Percentiles rank a stretch among this genome's conserved stretches.
phyloP scores from a whole-genome alignment of 2,888 invertebrate species.

The Rhagium mordax region DNA sequence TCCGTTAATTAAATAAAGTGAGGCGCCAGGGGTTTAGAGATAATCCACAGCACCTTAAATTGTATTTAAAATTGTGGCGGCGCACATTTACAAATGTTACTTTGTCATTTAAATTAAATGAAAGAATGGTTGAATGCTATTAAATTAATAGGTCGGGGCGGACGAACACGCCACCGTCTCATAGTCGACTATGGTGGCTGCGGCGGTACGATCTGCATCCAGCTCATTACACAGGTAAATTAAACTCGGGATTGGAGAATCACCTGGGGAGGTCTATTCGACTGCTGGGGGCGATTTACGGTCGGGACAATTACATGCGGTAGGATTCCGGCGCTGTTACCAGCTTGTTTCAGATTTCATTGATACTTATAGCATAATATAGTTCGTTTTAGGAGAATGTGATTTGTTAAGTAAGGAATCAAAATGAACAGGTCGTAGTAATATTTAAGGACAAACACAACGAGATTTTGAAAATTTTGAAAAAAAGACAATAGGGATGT shows the following conservation, averaged over 20 bases:
- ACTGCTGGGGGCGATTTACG: slow-evolving; percentile 55
- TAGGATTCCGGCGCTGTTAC: slow-evolving; percentile 17
- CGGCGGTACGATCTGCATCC: slow-evolving; percentile 61
- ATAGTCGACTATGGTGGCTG: slow-evolving; percentile 36
- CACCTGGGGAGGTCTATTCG: slow-evolving; percentile 65
- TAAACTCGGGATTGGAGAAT: slow-evolving; percentile 62
- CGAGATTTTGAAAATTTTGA: too few relatives aligned
- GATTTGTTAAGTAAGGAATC: too few relatives aligned
- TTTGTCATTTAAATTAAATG: slow-evolving; percentile 55
- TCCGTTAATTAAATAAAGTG: neutral
- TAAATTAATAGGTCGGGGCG: slow-evolving; percentile 53
- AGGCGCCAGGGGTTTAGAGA: neutral
- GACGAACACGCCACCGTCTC: slow-evolving; percentile 36
- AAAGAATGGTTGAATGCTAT: slow-evolving; percentile 54
- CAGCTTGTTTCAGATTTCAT: neutral
- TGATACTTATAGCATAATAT: neutral
- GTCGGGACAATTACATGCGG: slow-evolving; percentile 56
- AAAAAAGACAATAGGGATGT: too few relatives aligned
- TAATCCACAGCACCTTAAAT: slow-evolving; percentile 43
- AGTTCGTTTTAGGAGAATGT: neutral
- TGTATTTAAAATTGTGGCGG: slow-evolving; percentile 42
- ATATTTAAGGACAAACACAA: too few relatives aligned
- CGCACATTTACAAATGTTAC: slow-evolving; percentile 49
- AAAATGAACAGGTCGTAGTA: too few relatives aligned
- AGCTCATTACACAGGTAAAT: slow-evolving; percentile 69